phyloP scores from a whole-genome alignment of 2,113 vertebrate species.

The Ammodramus savannarum region DNA sequence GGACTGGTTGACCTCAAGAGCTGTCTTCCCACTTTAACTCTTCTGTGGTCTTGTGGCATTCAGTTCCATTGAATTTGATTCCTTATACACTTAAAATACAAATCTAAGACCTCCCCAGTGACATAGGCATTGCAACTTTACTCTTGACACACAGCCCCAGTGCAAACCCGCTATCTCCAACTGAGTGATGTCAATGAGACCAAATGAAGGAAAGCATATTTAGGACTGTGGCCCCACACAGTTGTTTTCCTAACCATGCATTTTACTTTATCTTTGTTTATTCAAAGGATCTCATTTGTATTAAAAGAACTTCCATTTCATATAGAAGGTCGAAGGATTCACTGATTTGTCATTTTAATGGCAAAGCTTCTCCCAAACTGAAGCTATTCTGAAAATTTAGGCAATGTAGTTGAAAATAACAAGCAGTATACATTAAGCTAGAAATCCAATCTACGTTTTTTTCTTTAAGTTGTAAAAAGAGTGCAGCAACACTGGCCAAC shows the following conservation, averaged over 20 bases:
- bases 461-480: background rate
- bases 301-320: background rate
- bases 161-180: background rate
- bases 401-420: background rate
- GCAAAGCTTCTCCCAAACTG: background rate
- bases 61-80: background rate
- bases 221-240: background rate
- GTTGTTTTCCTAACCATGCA: background rate
- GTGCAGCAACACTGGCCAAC: background rate
- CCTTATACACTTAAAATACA: background rate
- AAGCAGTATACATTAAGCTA: background rate
- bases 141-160: background rate
- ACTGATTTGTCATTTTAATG: background rate
- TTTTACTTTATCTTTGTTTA: background rate
- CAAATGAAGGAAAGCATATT: conserved; percentile 3
- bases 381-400: background rate
- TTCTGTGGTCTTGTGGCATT: background rate
- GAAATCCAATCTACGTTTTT: background rate
- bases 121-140: background rate
- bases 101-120: background rate
- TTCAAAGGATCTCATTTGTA: background rate
- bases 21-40: background rate
- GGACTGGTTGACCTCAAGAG: background rate
- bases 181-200: background rate
- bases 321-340: background rate